Percentiles rank a stretch among this genome's conserved stretches.
phyloP scores from a whole-genome alignment of 2,888 invertebrate species.

The Pseudococcus viburni region DNA sequence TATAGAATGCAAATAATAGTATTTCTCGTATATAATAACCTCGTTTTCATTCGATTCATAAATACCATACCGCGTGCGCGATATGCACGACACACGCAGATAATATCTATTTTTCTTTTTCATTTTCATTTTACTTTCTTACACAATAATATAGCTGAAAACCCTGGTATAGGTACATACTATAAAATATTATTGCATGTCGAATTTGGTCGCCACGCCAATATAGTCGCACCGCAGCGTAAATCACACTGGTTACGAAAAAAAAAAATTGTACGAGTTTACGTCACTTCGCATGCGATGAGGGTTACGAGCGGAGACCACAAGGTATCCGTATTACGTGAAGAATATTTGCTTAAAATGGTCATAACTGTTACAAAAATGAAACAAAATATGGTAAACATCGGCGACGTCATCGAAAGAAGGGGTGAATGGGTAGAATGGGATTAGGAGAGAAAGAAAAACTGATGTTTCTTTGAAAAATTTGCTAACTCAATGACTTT shows the following conservation, averaged over 20 bases:
- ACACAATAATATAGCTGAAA: not conserved
- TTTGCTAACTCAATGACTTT: too few species aligned
- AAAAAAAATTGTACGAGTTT: not conserved
- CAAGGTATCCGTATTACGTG: too few species aligned
- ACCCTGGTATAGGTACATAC: not conserved
- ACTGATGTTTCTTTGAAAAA: too few species aligned
- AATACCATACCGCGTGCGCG: not conserved
- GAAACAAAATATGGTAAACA: too few species aligned
- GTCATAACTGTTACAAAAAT: too few species aligned
- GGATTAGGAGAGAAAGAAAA: too few species aligned
- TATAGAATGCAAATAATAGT: not conserved
- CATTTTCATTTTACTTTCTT: not conserved
- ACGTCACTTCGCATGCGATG: too few species aligned
- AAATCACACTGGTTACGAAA: not conserved
- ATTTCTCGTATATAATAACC: not conserved
- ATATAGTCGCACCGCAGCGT: not conserved
- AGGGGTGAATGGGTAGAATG: too few species aligned
- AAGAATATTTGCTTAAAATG: too few species aligned
- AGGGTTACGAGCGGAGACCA: too few species aligned
- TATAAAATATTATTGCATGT: not conserved
- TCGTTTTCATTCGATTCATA: not conserved
- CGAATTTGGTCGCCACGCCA: not conserved
- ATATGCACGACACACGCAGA: not conserved
- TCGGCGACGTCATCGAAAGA: too few species aligned
- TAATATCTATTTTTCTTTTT: not conserved